Evolutionary conservation across 2,888 invertebrate genomes (phyloP), one percentile per base, ranked within the genome.

Genomic region (Boloria selene): DNA sequence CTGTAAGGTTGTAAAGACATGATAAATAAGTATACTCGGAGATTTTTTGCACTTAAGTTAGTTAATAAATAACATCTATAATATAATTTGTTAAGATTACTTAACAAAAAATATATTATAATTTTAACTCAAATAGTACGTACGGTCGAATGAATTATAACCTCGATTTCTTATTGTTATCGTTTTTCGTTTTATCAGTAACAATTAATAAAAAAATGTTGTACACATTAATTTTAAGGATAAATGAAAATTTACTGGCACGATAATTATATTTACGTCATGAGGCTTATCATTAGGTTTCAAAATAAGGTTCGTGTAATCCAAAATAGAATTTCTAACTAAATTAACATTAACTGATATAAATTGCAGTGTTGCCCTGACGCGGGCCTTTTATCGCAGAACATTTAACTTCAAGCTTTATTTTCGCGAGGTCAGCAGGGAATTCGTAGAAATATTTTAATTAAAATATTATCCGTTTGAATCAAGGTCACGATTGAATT

Each of bases 321-420:
- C 54, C 54, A 62, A 68, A 65, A 62, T 65, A 65, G 65, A 59
- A 58, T 50, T 26, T 56, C 60, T 70, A 53, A 69, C 53, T 65
- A 64, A 67, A 70, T 70, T 67, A 69, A 69, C 59, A 56, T 56
- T 69, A 53, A 69, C 67, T 67, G 64, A 65, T 69, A 72, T 69
- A 69, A 70, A 72, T 70, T 70, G 70, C 70, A 67, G 44, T 64
- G 69, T 61, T 67, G 64, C 67, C 51, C 51, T 56, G 62, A 58
- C 55, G 60, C 61, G 31, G 45, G 62, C 64, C 70, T 61, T 72
- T 72, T 72, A 70, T 70, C 67, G 67, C 55, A 49, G 47, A 52
- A 49, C 61, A 61, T 68, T 72, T 68, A 67, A 70, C 61, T 69
- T 70, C 61, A 59, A 67, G 64, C 61, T 64, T 64, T 67, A 65